Evolutionary conservation across 2,797 vertebrate genomes (phyloP), one percentile per base, ranked within the genome.

Genomic region (Euphonia xanthogaster): DNA sequence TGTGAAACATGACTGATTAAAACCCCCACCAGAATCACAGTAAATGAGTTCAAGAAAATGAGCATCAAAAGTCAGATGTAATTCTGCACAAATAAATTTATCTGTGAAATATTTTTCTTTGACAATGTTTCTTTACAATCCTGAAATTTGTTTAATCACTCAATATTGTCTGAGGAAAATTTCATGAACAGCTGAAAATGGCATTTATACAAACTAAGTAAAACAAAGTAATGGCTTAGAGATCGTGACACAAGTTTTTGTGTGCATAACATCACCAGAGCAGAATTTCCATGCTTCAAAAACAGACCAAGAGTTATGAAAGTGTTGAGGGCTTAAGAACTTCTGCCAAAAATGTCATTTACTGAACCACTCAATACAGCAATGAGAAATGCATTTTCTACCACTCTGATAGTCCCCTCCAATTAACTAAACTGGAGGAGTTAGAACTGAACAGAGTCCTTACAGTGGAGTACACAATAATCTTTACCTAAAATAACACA

Each of bases 291-390:
- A 50, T 55, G 37, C 40, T 70, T 88, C 84, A 77, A 75, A 78
- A 92, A 27, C 28, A 78, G 62, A 78, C 65, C 75, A 83, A 54
- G 62, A 89, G 13, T 40, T 76, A 66, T 18, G 31, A 48, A 86
- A 86, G 12, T 10, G 5, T 10, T 78, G 16, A 61, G 19, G 4
- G 14, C 35, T 72, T 87, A 58, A 91, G 44, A 78, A 77, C 9
- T 67, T 74, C 54, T 78, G 31, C 35, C 54, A 87, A 84, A 21
- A 83, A 66, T 37, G 51, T n/a, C 0, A 51, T 61, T 86, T 73
- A 68, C 50, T 67, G 53, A 65, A 55, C 35, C 25, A 66, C 35
- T 92, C 37, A 79, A 70, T 66, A 74, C 6, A 82, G 19, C 55
- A 87, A 30, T 35, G 17, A 77, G 28, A 58, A 79, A 94, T 44